Evolutionary conservation across 2,888 invertebrate species (phyloP).

Genomic region (Branchipolynoe longqiensis): DNA sequence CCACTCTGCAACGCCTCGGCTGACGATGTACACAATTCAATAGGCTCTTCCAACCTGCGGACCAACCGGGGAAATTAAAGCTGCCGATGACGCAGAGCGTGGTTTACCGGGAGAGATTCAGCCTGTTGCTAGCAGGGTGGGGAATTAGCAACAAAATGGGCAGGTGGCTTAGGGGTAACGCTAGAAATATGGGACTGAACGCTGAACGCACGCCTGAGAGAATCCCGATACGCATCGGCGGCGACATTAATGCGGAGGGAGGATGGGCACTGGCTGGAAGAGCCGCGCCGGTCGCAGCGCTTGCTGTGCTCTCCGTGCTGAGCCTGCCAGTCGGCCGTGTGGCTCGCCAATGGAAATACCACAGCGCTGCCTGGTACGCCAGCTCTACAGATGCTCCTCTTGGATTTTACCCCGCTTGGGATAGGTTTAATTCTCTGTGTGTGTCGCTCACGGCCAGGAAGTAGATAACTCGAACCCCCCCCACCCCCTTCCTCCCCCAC

Average conservation of each 20-base stretch:
- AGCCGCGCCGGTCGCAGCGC: slow-evolving; percentile 33
- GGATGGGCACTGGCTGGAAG: not conserved
- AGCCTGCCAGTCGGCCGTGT: slow-evolving; percentile 16
- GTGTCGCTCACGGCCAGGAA: slow-evolving; percentile 17
- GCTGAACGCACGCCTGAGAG: too few species aligned
- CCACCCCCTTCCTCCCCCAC: not conserved
- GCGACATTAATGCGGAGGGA: slow-evolving; percentile 42
- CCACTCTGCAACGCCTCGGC: slow-evolving; percentile 56
- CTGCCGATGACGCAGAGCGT: not conserved
- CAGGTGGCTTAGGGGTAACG: not conserved
- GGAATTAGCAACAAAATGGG: too few species aligned
- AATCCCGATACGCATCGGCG: slow-evolving; percentile 18
- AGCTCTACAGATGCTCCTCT: slow-evolving; percentile 6
- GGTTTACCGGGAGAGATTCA: too few species aligned
- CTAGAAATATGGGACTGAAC: slow-evolving; percentile 19
- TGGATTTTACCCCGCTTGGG: slow-evolving; percentile 35
- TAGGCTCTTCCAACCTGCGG: slow-evolving; percentile 32
- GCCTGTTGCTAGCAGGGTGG: too few species aligned
- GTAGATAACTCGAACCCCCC: not conserved
- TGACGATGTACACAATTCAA: slow-evolving; percentile 58
- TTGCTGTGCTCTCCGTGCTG: slow-evolving; percentile 16
- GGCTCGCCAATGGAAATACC: slow-evolving; percentile 51
- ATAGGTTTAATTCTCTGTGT: not conserved
- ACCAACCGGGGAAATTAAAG: slow-evolving; percentile 38
- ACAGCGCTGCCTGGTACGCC: not conserved